Base-by-base conservation (phyloP, 1,140 invertebrate genomes). In the Cryptotermes secundus region DNA sequence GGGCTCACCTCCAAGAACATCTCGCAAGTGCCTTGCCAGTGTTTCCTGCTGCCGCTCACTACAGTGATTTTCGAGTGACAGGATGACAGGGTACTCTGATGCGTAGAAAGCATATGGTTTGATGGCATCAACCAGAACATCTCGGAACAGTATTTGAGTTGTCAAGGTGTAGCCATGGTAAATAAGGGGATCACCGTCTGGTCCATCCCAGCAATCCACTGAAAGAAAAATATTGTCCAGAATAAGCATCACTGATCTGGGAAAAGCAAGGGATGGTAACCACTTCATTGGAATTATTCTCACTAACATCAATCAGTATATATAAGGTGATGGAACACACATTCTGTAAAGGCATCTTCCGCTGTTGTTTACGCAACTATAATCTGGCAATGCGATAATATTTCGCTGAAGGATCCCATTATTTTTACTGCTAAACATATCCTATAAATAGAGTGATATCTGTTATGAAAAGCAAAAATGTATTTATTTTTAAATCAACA, bases 191-290 rank as follows among this genome's bases (percentile, higher is more conserved):
- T 92, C 90, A 83, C 89, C 90, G 85, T 92, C 90, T 34, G 92
- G 90, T 9, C 92, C 92, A 87, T 93, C 92, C 92, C 92, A 93
- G 83, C 90, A 90, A 87, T 93, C 92, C 88, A 93, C 92, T 93
- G 87, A 81, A 90, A 87, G 84, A 86, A 86, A 84, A 79, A 79
- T 19, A 3, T 12, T 16, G 35, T 34, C 26, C n/a, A 0, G 12
- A 9, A 42, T 42, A 14, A n/a, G n/a, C n/a, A 42, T 12, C 38
- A 42, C n/a, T 79, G 38, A 42, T 9, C 38, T 42, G 38, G 2
- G 6, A 12, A 9, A 42, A 14, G 9, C 16, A 14, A 12, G 38
- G 38, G 16, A 42, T 3, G 38, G 6, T 10, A 14, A 14, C 38
- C 1, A 14, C 1, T 42, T n/a, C n/a, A n/a, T n/a, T n/a, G n/a